Evolutionary conservation across 2,888 invertebrate species (phyloP), one percentile per base, ranked within the genome.

Genomic region (Drosophila macrospina): DNA sequence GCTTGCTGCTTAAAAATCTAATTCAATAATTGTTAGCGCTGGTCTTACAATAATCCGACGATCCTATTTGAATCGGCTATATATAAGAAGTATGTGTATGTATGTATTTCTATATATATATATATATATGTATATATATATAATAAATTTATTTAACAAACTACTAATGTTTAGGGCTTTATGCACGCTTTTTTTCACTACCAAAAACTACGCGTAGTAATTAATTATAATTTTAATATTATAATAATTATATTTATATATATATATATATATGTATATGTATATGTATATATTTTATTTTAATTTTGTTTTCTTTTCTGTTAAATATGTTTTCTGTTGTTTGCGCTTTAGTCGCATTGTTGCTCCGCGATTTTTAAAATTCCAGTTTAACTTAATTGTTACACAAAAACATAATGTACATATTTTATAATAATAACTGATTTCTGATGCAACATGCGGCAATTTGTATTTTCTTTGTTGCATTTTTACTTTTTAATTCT

Each of bases 141-240:
- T 84, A 85, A 85, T 86, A 78, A 81, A 84, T 84, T 88, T 78
- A 88, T 88, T 86, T 86, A 86, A 86, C 83, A 84, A 88, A 86
- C 88, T 88, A 84, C 83, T 84, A 88, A 80, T 67, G 11, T 78
- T 88, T 74, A 80, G 78, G 78, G 80, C 66, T 61, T 75, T 60
- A 75, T 77, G 77, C 73, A 63, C 79, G 71, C 60, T 62, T 81
- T 80, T 62, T 81, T 80, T 84, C 81, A 84, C 88, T 88, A 84
- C 83, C 87, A 84, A 88, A 84, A 88, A 86, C 83, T 88, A 84
- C 86, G 84, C 78, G 60, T 83, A 77, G 61, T 80, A 60, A 63
- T 67, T 71, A 80, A 77, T 63, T 67, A 61, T 80, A 80, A 42
- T 52, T 54, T 47, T 63, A 47, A 32, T 68, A 62, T 81, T 66